Base-by-base conservation (phyloP, 2,888 invertebrate genomes). In the Matsumyia berberina region DNA sequence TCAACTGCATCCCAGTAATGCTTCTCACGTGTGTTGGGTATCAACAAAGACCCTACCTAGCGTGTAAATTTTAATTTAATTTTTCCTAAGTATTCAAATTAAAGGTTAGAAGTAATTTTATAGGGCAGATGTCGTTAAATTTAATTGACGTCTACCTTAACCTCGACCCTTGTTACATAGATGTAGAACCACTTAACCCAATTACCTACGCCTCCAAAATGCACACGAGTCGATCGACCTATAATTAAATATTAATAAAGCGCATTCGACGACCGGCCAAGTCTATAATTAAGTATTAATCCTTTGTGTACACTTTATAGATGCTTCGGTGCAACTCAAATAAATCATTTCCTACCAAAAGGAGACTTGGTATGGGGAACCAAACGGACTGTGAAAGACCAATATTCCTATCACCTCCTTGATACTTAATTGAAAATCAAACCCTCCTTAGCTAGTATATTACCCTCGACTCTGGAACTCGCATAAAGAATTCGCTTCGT, bases 181-280 rank as follows among this genome's bases (percentile, higher is more conserved):
- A 53, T 24, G 11, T 33, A 42, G 12, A 53, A 15, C 42, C 39
- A 33, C 29, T 33, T 58, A 29, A 11, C 9, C 6, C 55, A 11
- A 42, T 57, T 42, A 15, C 8, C n/a, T 58, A 12, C 19, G 1
- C 19, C 42, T 42, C 24, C 53, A 31, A 60, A 12, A 33, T 2
- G 29, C 19, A 35, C 15, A 57, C 66, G 19, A 15, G n/a, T 39
- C 49, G 31, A 70, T 12, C 37, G 5, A 39, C 19, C 53, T 67
- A 15, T 60, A 80, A 74, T 73, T 80, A 80, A 60, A 60, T 80
- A 74, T 74, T 62, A 76, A 80, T 74, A 60, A 69, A 69, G 17
- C 49, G 8, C 42, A 55, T 69, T 53, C 35, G 42, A 31, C 35
- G 35, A 51, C 35, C 11, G 15, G 39, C 0, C 29, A 31, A 55